phyloP scores from a whole-genome alignment of 2,113 vertebrate genomes.

The Poecilia latipinna region DNA sequence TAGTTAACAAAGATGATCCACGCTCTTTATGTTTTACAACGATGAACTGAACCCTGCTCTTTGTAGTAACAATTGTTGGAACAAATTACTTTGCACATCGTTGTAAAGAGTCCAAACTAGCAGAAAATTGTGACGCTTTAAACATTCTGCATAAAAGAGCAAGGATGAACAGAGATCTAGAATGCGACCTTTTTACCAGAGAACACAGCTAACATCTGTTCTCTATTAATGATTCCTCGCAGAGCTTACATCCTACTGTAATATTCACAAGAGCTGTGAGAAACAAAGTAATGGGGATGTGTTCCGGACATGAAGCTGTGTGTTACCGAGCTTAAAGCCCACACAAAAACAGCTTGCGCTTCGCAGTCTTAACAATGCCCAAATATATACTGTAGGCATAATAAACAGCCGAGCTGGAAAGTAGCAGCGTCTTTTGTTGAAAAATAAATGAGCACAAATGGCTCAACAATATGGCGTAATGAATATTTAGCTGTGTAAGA shows the following conservation, averaged over 20 bases:
- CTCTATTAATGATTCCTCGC: slow-evolving; percentile 66
- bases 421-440: neutral
- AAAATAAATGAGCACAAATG: slow-evolving; percentile 22
- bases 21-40: neutral
- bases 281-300: slow-evolving; percentile 50
- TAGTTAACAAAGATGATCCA: neutral
- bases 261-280: slow-evolving; percentile 64
- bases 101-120: neutral
- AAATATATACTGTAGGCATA: slow-evolving; percentile 22
- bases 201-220: slow-evolving; percentile 72
- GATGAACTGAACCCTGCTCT: neutral
- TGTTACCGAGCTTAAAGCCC: slow-evolving; percentile 22
- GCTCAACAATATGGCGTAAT: slow-evolving; percentile 43
- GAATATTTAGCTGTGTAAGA: slow-evolving; percentile 45
- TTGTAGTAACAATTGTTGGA: neutral
- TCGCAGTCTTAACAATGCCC: slow-evolving; percentile 22
- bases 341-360: slow-evolving; percentile 5
- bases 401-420: slow-evolving; percentile 1
- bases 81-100: neutral
- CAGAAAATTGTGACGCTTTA: neutral
- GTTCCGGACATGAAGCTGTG: slow-evolving; percentile 58
- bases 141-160: slow-evolving; percentile 30
- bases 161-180: slow-evolving; percentile 32
- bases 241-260: slow-evolving; percentile 60
- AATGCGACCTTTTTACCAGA: slow-evolving; percentile 49